phyloP scores from a whole-genome alignment of 2,888 invertebrate species.

The Agrotis puta region DNA sequence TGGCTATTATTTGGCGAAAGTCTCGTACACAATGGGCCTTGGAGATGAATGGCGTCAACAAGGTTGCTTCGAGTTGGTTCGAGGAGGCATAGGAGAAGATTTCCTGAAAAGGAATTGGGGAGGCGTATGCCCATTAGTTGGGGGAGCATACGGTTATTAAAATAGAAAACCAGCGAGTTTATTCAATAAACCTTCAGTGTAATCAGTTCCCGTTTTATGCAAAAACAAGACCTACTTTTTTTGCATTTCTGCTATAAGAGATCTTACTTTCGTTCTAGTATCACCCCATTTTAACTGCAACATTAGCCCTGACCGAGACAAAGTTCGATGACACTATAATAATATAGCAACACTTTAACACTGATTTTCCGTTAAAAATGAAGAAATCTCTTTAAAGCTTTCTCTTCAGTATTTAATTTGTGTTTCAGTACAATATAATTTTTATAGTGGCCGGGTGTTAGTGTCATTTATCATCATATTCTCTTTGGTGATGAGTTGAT shows the following conservation, averaged over 20 bases:
- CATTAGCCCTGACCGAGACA: constrained; percentile 56
- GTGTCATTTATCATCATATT: not conserved
- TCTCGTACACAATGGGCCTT: no score
- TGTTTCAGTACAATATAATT: constrained; percentile 24
- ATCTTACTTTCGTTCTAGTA: constrained; percentile 7
- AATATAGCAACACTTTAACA: constrained; percentile 42
- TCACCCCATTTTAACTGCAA: constrained; percentile 31
- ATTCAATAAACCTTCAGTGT: not conserved
- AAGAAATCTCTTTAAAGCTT: constrained; percentile 45
- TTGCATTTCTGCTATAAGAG: not conserved
- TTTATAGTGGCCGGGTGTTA: constrained; percentile 29
- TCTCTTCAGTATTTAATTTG: constrained; percentile 42
- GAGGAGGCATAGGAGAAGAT: no score
- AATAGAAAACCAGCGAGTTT: not conserved
- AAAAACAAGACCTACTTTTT: not conserved
- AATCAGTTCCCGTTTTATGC: not conserved
- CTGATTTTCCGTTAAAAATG: constrained; percentile 44
- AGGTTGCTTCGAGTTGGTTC: no score
- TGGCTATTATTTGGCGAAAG: no score
- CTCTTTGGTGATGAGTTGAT: not conserved
- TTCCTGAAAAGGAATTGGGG: no score
- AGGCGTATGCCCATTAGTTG: no score
- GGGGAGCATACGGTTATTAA: no score
- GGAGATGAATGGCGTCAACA: no score
- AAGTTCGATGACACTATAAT: constrained; percentile 54